Evolutionary conservation across 2,888 invertebrate species (phyloP), one percentile per base, ranked within the genome.

Genomic region (Oligia latruncula): DNA sequence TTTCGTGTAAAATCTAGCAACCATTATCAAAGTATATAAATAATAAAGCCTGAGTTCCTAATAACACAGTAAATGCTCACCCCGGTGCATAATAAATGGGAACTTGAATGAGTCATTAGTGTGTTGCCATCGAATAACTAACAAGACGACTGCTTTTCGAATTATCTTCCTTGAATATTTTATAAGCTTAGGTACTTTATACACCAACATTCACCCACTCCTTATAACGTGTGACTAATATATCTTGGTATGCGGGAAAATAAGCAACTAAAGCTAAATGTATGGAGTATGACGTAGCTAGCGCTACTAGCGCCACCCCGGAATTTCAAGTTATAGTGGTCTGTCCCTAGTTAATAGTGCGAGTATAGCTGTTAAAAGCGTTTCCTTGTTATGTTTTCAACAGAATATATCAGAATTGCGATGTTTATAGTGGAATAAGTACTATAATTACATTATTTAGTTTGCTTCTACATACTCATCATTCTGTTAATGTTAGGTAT

Each of bases 121-220:
- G 66, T 65, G 66, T 73, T 35, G 17, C 70, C 70, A 79, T 80
- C 71, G 70, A 68, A 60, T 87, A 67, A 85, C 68, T 77, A 81
- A 86, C 85, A 76, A 78, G 71, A 58, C 76, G 65, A 74, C 52
- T 82, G 64, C 66, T 78, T 86, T 81, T 74, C 85, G 49, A 88
- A 83, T 86, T 86, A 85, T 83, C 70, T 76, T 46, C 58, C 13
- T 62, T 87, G 80, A 86, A 87, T 88, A 86, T 83, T 88, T 85
- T 77, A 87, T 74, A 43, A 78, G 66, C 60, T 55, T 29, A 29
- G 29, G 29, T 29, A 62, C 29, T 70, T 66, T 29, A 40, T 67
- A 68, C 8, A 55, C 23, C 35, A 43, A 55, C 49, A 84, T 66
- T 67, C 66, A 81, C 55, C 46, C 40, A 62, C 43, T 58, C 68